Conservation (phyloP, 1,140 invertebrate genomes). For the Aethina tumida region DNA sequence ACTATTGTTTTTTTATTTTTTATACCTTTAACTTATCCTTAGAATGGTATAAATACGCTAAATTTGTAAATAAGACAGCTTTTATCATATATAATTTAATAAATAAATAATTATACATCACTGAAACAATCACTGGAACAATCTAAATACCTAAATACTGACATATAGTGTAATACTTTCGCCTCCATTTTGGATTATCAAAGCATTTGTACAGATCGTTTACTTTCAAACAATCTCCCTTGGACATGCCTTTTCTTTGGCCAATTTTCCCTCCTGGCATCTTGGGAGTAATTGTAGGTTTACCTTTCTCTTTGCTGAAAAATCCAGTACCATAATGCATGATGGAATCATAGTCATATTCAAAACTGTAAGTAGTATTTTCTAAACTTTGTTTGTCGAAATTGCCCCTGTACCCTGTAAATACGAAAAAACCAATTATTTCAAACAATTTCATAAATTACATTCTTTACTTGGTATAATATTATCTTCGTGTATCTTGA, state of each 20-base stretch:
- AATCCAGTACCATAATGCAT: constrained; percentile 62
- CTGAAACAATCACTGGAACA: no score
- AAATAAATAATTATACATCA: no score
- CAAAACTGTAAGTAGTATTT: constrained; percentile 52
- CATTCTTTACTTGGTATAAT: constrained; percentile 41
- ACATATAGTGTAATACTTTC: constrained; percentile 54
- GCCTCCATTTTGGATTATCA: constrained; percentile 37
- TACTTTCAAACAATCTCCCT: constrained; percentile 60
- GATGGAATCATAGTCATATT: constrained; percentile 63
- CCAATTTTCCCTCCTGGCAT: constrained; percentile 41
- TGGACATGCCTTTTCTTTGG: constrained; percentile 49
- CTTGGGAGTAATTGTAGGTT: constrained; percentile 52
- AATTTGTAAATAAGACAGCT: no score
- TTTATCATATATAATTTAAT: no score
- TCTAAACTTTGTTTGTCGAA: constrained; percentile 50
- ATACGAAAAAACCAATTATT: constrained; percentile 2
- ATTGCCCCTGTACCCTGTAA: constrained; percentile 46
- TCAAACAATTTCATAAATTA: background rate
- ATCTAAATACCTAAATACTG: constrained; percentile 42
- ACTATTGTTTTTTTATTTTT: no score
- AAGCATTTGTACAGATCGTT: constrained; percentile 61
- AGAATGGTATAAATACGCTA: no score
- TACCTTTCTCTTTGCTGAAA: constrained; percentile 43
- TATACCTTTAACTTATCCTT: no score
- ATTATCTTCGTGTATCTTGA: constrained; percentile 46